Percentiles rank a stretch among this genome's conserved stretches.
These are phyloP conservation scores for Oxyruncus cristatus DNA, from an alignment of 2,113 vertebrate species.

Conservation along the genomic window DNA sequence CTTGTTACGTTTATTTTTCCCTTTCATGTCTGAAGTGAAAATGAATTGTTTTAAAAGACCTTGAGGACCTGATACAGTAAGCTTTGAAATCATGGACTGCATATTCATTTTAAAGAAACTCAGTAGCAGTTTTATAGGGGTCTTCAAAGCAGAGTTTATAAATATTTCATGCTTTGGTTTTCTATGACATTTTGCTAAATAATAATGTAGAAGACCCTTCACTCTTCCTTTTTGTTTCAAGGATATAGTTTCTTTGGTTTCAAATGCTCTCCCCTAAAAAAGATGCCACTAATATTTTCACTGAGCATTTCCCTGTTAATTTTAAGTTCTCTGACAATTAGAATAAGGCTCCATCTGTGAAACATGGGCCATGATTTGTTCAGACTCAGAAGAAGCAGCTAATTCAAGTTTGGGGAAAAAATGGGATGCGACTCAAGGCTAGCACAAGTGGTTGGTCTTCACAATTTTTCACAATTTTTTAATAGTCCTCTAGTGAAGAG, in stretches of 20 bases:
- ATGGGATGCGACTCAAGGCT: neutral
- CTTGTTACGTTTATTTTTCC: constrained; percentile 32
- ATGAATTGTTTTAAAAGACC: constrained; percentile 64
- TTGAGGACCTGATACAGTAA: constrained; percentile 37
- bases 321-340: neutral
- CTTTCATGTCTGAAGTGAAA: constrained; percentile 66
- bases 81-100: constrained; percentile 55
- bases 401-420: neutral
- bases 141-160: constrained; percentile 70
- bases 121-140: constrained; percentile 28
- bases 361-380: neutral
- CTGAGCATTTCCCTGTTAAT: neutral
- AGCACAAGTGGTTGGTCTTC: neutral
- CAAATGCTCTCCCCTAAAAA: neutral
- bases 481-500: neutral
- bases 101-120: constrained; percentile 66
- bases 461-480: neutral
- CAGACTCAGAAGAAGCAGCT: neutral
- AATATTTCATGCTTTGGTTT: constrained; percentile 67
- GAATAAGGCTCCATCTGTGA: neutral
- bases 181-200: constrained; percentile 51
- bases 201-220: constrained; percentile 23
- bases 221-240: constrained; percentile 51
- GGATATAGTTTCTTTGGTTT: constrained; percentile 39
- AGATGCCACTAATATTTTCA: neutral